Conservation (phyloP, 1,140 invertebrate species). For the Dolichoris vasculosae region DNA sequence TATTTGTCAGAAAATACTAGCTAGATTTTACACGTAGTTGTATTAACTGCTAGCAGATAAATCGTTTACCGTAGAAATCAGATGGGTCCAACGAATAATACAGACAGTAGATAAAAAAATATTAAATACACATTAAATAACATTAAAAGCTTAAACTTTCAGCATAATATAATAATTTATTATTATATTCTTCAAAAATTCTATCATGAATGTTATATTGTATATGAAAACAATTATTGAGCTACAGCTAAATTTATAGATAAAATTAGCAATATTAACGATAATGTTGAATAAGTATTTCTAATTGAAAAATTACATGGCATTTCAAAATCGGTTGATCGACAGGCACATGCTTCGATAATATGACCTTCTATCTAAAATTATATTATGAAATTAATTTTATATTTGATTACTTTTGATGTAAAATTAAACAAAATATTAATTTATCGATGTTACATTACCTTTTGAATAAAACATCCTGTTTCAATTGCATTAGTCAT, state of each 20-base stretch:
- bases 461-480: slow-evolving; percentile 60
- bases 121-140: too few relatives aligned
- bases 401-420: neutral
- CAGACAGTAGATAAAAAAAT: too few relatives aligned
- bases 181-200: too few relatives aligned
- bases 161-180: too few relatives aligned
- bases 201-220: too few relatives aligned
- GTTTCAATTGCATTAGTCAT: slow-evolving; percentile 44
- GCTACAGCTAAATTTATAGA: neutral
- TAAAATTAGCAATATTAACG: slow-evolving; percentile 9
- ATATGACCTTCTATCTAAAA: slow-evolving; percentile 57
- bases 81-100: too few relatives aligned
- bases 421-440: slow-evolving; percentile 22
- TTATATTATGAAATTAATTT: slow-evolving; percentile 16
- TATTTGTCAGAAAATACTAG: neutral
- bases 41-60: too few relatives aligned
- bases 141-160: too few relatives aligned
- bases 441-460: slow-evolving; percentile 28
- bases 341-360: slow-evolving; percentile 61
- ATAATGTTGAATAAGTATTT: slow-evolving; percentile 10
- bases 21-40: too few relatives aligned
- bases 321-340: slow-evolving; percentile 29
- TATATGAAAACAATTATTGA: too few relatives aligned
- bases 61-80: too few relatives aligned
- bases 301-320: slow-evolving; percentile 59